Percentiles rank a stretch among this genome's conserved stretches.
Evolutionary conservation across 2,888 invertebrate genomes (phyloP).

Genomic region (Yponomeuta sedellus): DNA sequence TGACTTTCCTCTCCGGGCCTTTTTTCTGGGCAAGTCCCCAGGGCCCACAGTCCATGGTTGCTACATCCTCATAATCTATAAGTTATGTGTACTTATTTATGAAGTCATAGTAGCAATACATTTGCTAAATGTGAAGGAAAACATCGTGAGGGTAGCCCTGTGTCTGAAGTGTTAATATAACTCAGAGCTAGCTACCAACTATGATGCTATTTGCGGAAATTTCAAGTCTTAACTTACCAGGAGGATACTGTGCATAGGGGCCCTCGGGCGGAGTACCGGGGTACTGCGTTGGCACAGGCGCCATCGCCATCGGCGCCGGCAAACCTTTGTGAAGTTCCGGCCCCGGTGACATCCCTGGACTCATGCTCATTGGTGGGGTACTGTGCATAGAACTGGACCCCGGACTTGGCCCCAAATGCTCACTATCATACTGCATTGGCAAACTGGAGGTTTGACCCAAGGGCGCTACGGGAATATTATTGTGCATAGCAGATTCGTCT

Average conservation of each 20-base stretch:
- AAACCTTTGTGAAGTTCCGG: slow-evolving; percentile 13
- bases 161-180: too few relatives aligned
- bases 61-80: too few relatives aligned
- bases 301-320: slow-evolving; percentile 30
- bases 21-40: too few relatives aligned
- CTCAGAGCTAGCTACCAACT: too few relatives aligned
- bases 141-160: too few relatives aligned
- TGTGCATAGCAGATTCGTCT: slow-evolving; percentile 19
- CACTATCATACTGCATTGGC: slow-evolving; percentile 27
- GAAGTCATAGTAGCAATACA: too few relatives aligned
- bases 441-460: slow-evolving; percentile 30
- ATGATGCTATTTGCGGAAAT: too few relatives aligned
- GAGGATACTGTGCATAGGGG: slow-evolving; percentile 61
- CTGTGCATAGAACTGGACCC: slow-evolving; percentile 23
- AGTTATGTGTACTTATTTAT: too few relatives aligned
- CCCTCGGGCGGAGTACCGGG: slow-evolving; percentile 46
- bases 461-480: slow-evolving; percentile 32
- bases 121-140: too few relatives aligned
- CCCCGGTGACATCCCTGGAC: neutral
- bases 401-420: slow-evolving; percentile 24
- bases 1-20: too few relatives aligned
- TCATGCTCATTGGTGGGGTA: neutral
- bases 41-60: too few relatives aligned
- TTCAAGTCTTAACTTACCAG: slow-evolving; percentile 47
- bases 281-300: slow-evolving; percentile 36